Conservation (phyloP, 2,888 invertebrate genomes). For the Thymelicus acteon region DNA sequence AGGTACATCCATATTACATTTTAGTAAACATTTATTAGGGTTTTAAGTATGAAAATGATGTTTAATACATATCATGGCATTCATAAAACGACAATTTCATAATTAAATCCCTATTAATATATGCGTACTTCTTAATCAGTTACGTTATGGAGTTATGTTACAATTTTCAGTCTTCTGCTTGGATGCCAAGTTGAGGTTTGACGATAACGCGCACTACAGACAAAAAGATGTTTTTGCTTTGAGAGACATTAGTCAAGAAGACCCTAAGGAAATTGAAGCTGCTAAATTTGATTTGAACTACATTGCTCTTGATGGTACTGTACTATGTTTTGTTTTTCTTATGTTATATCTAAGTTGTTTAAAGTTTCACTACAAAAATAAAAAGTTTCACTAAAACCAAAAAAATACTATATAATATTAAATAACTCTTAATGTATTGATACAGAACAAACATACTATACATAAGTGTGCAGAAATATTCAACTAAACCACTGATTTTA, state of each 20-base stretch:
- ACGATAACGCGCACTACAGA: slow-evolving; percentile 96
- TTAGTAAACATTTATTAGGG: not conserved
- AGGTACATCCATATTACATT: not conserved
- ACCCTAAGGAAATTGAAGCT: slow-evolving; percentile 96
- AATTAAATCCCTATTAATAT: not conserved
- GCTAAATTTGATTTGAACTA: slow-evolving; percentile 96
- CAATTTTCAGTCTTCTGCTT: slow-evolving; percentile 91
- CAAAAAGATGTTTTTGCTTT: slow-evolving; percentile 94
- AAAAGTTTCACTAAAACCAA: too few relatives aligned
- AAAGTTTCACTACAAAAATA: too few relatives aligned
- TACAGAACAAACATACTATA: too few relatives aligned
- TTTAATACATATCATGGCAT: too few relatives aligned
- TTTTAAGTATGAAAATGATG: too few relatives aligned
- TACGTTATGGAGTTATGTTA: not conserved
- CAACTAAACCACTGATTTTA: too few relatives aligned
- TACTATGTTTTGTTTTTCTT: not conserved
- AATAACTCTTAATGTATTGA: too few relatives aligned
- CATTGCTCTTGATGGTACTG: slow-evolving; percentile 94
- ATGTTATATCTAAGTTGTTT: too few relatives aligned
- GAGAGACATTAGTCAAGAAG: slow-evolving; percentile 96
- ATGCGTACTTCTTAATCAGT: not conserved
- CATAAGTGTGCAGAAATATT: too few relatives aligned
- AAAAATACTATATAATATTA: too few relatives aligned
- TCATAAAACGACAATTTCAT: too few relatives aligned
- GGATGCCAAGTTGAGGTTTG: slow-evolving; percentile 98